A percentile compares a stretch with the other conserved stretches of the same genome.
phyloP scores from a whole-genome alignment of 1,140 invertebrate genomes.

The Doryteuthis pealeii region DNA sequence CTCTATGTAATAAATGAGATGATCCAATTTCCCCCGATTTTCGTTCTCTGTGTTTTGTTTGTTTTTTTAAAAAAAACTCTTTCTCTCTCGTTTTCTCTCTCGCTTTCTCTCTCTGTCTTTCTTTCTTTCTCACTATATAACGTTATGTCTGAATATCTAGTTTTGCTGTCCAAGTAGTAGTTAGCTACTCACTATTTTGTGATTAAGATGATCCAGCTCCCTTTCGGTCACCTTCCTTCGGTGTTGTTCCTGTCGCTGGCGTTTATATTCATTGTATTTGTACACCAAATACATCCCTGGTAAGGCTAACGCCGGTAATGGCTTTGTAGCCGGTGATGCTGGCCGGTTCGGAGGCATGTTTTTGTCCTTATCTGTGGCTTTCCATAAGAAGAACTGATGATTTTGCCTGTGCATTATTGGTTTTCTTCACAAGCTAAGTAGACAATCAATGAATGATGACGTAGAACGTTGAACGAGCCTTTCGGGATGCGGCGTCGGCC shows the following conservation, averaged over 20 bases:
- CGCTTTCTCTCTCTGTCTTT: too few species aligned
- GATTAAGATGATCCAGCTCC: slow-evolving; percentile 81
- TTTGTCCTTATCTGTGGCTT: slow-evolving; percentile 27
- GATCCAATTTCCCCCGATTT: too few species aligned
- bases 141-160: neutral
- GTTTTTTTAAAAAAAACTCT: too few species aligned
- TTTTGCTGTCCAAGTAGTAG: neutral
- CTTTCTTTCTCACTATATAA: too few species aligned
- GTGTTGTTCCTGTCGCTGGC: slow-evolving; percentile 79
- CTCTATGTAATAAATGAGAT: too few species aligned
- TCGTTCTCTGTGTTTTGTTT: too few species aligned
- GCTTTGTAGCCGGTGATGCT: slow-evolving; percentile 69
- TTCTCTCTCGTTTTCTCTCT: too few species aligned
- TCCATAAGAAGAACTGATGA: slow-evolving; percentile 18
- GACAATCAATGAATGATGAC: slow-evolving; percentile 1
- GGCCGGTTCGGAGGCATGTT: slow-evolving; percentile 25
- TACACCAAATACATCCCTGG: slow-evolving; percentile 88
- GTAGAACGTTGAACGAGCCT: neutral
- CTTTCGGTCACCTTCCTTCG: slow-evolving; percentile 78
- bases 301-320: slow-evolving; percentile 76
- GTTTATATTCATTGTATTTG: slow-evolving; percentile 84
- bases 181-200: slow-evolving; percentile 81
- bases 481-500: neutral
- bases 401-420: neutral
- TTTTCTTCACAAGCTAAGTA: slow-evolving; percentile 2